Percentiles rank a stretch among this genome's conserved stretches.
These are phyloP conservation scores for Calidris pygmaea DNA, from an alignment of 2,113 vertebrate species.

Conservation along the genomic window DNA sequence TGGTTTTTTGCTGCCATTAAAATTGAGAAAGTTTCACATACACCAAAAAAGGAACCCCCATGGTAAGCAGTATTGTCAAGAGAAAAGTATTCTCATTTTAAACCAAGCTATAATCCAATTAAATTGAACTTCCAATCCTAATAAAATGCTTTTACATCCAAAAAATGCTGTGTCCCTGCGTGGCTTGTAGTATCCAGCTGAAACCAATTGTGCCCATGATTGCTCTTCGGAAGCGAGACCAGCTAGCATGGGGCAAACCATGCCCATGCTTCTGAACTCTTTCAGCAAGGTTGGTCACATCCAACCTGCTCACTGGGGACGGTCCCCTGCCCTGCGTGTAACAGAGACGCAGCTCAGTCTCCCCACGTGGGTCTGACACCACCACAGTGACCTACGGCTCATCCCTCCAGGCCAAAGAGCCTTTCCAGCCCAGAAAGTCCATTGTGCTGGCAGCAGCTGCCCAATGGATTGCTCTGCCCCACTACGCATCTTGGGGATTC, in stretches of 20 bases:
- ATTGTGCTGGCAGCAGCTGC: fast-evolving
- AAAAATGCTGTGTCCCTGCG: not conserved
- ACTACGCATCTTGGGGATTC: not conserved
- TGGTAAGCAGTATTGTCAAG: not conserved
- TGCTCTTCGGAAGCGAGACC: not conserved
- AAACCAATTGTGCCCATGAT: not conserved
- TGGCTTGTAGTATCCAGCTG: not conserved
- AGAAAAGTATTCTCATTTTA: not conserved
- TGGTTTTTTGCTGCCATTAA: not conserved
- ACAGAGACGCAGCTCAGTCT: not conserved
- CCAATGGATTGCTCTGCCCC: fast-evolving
- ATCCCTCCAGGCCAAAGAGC: fast-evolving
- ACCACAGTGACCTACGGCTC: not conserved
- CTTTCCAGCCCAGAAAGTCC: fast-evolving
- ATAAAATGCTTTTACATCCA: not conserved
- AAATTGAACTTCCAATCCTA: not conserved
- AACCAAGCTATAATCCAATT: not conserved
- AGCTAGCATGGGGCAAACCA: not conserved
- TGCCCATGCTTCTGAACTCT: not conserved
- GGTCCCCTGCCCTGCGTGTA: fast-evolving
- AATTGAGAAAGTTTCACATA: not conserved
- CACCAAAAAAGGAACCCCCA: not conserved
- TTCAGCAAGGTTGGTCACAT: not conserved
- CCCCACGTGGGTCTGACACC: fast-evolving
- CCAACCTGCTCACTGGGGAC: not conserved